Conservation (phyloP, 2,113 vertebrate species). For the Macquaria australasica region DNA sequence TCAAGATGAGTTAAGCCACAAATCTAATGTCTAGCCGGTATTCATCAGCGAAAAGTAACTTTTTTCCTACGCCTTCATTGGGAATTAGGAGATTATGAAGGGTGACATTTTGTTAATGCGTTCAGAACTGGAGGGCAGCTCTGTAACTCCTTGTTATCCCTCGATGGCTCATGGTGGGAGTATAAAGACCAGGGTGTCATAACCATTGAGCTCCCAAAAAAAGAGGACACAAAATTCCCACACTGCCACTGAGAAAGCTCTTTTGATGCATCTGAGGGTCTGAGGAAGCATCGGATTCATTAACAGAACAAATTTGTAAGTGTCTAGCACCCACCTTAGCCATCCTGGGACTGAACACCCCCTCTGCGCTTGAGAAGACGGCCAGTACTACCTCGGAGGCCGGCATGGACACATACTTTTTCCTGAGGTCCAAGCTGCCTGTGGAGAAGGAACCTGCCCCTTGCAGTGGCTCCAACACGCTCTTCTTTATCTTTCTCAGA, state of each 20-base stretch:
- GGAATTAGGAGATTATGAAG: slow-evolving; percentile 48
- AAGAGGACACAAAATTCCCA: not conserved
- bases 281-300: not conserved
- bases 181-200: not conserved
- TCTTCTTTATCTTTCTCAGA: slow-evolving; percentile 83
- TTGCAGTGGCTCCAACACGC: slow-evolving; percentile 71
- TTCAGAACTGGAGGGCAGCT: slow-evolving; percentile 25
- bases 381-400: slow-evolving; percentile 79
- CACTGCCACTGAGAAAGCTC: not conserved
- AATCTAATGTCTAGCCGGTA: not conserved
- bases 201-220: not conserved
- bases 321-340: slow-evolving; percentile 68
- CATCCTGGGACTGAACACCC: slow-evolving; percentile 79
- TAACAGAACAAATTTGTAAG: not conserved
- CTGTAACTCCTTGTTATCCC: not conserved
- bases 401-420: slow-evolving; percentile 74
- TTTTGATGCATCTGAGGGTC: not conserved
- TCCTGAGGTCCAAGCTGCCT: slow-evolving; percentile 77
- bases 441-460: slow-evolving; percentile 59
- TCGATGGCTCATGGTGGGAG: not conserved
- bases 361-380: slow-evolving; percentile 77
- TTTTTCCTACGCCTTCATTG: not conserved
- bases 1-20: not conserved
- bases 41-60: not conserved
- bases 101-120: slow-evolving; percentile 39